phyloP scores from a whole-genome alignment of 2,888 invertebrate species.

The Phyllotreta cruciferae region DNA sequence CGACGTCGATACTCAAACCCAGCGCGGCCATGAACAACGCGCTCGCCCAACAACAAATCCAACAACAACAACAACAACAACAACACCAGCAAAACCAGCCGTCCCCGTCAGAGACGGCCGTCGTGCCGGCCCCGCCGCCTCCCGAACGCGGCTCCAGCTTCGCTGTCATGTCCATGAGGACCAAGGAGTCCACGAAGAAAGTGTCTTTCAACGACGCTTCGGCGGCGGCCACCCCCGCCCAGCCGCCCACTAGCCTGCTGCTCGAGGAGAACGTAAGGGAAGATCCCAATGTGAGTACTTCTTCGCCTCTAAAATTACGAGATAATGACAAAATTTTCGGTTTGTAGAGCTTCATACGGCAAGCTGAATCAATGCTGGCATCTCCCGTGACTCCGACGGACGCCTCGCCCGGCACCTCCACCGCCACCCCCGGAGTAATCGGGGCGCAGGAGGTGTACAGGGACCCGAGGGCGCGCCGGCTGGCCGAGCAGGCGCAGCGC shows the following conservation, averaged over 20 bases:
- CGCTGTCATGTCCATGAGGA: constrained; percentile 76
- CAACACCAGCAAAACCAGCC: constrained; percentile 41
- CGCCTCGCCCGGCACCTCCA: constrained; percentile 58
- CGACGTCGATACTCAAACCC: constrained; percentile 58
- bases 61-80: constrained; percentile 33
- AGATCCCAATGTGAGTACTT: constrained; percentile 79
- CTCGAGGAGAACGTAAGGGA: constrained; percentile 66
- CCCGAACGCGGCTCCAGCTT: constrained; percentile 91
- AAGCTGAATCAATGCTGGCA: constrained; percentile 81
- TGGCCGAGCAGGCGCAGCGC: constrained; percentile 76
- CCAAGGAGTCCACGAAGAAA: constrained; percentile 58
- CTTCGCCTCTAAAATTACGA: constrained; percentile 1
- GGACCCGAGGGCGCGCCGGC: constrained; percentile 88
- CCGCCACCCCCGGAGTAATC: constrained; percentile 93
- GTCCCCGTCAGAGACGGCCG: constrained; percentile 48
- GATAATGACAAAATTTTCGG: not conserved
- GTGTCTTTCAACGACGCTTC: constrained; percentile 54
- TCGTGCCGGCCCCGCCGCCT: constrained; percentile 70
- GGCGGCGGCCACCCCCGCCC: constrained; percentile 25
- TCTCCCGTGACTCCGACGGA: constrained; percentile 76
- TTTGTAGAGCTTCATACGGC: constrained; percentile 76
- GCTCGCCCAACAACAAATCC: constrained; percentile 46
- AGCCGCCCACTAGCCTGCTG: constrained; percentile 59
- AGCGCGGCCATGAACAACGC: constrained; percentile 43
- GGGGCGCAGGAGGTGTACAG: constrained; percentile 98